Evolutionary conservation across 2,113 vertebrate genomes (phyloP).

Genomic region (Cavia aperea): DNA sequence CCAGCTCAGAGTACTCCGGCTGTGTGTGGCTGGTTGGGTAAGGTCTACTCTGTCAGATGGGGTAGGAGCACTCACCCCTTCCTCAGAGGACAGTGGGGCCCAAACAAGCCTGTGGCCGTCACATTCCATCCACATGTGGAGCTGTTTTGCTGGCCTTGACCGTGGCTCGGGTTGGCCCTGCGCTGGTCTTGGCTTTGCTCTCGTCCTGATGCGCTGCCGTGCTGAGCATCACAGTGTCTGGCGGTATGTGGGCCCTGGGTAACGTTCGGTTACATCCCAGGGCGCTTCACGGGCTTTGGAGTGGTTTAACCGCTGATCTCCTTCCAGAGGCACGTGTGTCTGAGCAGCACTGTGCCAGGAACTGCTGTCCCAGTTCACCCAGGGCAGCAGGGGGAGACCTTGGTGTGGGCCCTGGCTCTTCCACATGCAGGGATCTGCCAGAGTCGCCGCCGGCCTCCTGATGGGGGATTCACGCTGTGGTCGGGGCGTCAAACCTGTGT

Average conservation of each 20-base stretch:
- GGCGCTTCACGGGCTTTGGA: not conserved
- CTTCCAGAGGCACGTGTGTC: not conserved
- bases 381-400: not conserved
- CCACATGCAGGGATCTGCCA: not conserved
- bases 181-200: not conserved
- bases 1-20: not conserved
- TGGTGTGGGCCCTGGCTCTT: not conserved
- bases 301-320: not conserved
- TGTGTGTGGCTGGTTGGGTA: not conserved
- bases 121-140: accelerated
- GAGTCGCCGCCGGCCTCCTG: not conserved
- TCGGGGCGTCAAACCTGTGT: not conserved
- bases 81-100: too few relatives aligned
- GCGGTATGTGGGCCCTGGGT: not conserved
- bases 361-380: accelerated
- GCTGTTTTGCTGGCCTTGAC: not conserved
- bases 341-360: not conserved
- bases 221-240: not conserved
- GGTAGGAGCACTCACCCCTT: too few relatives aligned
- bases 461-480: accelerated
- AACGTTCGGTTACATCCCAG: not conserved
- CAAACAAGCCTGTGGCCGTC: not conserved
- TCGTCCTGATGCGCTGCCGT: not conserved
- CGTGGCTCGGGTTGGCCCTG: not conserved
- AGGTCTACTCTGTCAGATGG: not conserved